A percentile compares a stretch with the other conserved stretches of the same genome.
Conservation (phyloP, 53 echinoderm and acorn worm genomes). For the Echinarachnius parma region DNA sequence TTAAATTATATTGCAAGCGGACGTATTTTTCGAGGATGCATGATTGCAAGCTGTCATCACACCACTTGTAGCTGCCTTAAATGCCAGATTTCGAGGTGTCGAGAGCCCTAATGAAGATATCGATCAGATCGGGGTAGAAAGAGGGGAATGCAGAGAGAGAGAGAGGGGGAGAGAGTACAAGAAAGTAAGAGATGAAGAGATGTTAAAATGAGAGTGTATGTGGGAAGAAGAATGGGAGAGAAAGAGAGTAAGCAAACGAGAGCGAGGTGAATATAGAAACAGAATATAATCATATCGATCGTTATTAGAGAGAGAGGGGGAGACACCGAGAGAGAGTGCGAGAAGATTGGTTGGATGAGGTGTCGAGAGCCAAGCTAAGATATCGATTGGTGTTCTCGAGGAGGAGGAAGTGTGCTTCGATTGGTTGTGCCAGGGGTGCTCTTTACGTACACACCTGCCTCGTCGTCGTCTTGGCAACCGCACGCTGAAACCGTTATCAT, state of each 20-base stretch:
- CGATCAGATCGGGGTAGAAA: too few relatives aligned
- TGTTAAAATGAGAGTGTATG: too few relatives aligned
- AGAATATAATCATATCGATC: too few relatives aligned
- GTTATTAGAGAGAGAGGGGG: too few relatives aligned
- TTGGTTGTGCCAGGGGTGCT: constrained; percentile 25
- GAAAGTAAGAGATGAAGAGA: neutral
- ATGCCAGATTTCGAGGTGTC: too few relatives aligned
- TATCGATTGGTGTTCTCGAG: neutral
- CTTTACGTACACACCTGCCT: neutral
- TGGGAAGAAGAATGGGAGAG: neutral
- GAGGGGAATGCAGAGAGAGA: neutral
- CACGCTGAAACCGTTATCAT: constrained; percentile 28
- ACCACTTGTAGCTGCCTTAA: too few relatives aligned
- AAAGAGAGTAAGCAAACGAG: neutral
- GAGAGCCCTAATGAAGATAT: too few relatives aligned
- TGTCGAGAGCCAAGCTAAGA: neutral
- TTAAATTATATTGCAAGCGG: too few relatives aligned
- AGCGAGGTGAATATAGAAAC: too few relatives aligned
- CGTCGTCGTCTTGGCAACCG: constrained; percentile 5
- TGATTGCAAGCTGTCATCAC: too few relatives aligned
- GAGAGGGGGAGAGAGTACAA: neutral
- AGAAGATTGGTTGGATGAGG: neutral
- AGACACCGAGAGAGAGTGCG: too few relatives aligned
- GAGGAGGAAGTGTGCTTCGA: constrained; percentile 17
- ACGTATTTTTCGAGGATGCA: too few relatives aligned